Base-by-base conservation (phyloP, 2,888 invertebrate species). In the Lithophane ornitopus region DNA sequence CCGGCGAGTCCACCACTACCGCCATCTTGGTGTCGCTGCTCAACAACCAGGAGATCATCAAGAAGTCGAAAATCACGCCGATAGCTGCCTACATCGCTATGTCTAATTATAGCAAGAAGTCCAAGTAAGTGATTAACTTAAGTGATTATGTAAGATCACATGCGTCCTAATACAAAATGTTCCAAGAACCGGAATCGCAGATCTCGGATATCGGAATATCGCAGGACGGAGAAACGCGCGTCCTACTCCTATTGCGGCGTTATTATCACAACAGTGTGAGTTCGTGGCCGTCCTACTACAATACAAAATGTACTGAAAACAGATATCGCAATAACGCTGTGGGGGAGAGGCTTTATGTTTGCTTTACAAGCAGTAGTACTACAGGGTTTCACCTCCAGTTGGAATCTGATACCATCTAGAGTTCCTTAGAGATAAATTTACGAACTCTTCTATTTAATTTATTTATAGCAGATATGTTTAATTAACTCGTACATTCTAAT, bases 81-180 rank as follows among this genome's bases (percentile, higher is more conserved):
- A 93, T 97, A 16, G 97, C 97, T 84, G 97, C 97, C 59, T 97
- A 97, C 85, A 96, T 97, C 77, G 95, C 97, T 11, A 86, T 97
- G 80, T 96, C 95, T 91, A 97, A 97, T 90, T 98, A 98, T 86
- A 97, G 97, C 88, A 97, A 97, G 88, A 97, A 97, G 77, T 97
- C 97, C 89, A 97, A 96, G 98, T 97, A 93, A 93, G 97, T 94
- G 12, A 22, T 63, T 16, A 49, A 46, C 14, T n/a, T n/a, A n/a
- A n/a, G n/a, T n/a, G n/a, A n/a, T n/a, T n/a, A n/a, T n/a, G n/a
- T n/a, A n/a, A n/a, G n/a, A n/a, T n/a, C n/a, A n/a, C 34, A 34
- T 34, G 34, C 4, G 34, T 34, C 34, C 34, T 34, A 34, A 34
- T 34, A 34, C 34, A 34, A 34, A 34, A 34, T 34, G 34, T 34